phyloP scores from a whole-genome alignment of 1,140 invertebrate genomes.

The Drosophila novamexicana region DNA sequence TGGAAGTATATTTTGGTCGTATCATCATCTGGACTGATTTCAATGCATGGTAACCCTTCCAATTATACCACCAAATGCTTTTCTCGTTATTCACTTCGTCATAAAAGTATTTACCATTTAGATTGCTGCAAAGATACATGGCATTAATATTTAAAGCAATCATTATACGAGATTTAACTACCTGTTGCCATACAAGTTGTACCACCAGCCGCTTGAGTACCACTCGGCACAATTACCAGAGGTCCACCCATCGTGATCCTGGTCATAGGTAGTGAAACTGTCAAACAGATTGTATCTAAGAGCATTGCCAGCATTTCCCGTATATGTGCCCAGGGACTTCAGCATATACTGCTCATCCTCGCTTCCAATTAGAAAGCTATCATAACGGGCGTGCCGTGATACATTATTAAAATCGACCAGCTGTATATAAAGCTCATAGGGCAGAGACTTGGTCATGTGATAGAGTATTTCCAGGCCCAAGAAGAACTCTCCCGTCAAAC shows the following conservation, averaged over 20 bases:
- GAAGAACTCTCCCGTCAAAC: constrained; percentile 24
- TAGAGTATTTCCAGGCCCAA: constrained; percentile 30
- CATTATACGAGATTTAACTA: constrained; percentile 1
- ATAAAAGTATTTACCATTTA: constrained; percentile 25
- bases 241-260: constrained; percentile 88
- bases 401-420: constrained; percentile 86
- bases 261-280: constrained; percentile 89
- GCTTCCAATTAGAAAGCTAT: constrained; percentile 87
- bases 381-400: constrained; percentile 87
- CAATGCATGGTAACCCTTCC: constrained; percentile 3
- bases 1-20: constrained; percentile 9
- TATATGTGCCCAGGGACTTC: constrained; percentile 87
- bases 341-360: constrained; percentile 88
- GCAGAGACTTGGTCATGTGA: constrained; percentile 19
- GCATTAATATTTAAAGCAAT: no score
- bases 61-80: constrained; percentile 34
- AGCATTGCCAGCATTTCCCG: constrained; percentile 88
- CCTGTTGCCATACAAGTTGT: constrained; percentile 78
- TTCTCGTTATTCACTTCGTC: background rate
- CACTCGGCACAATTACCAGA: constrained; percentile 88
- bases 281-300: constrained; percentile 88
- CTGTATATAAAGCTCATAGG: constrained; percentile 85
- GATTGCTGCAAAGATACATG: constrained; percentile 40
- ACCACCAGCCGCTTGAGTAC: constrained; percentile 88
- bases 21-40: constrained; percentile 31